Conservation (phyloP, 2,797 vertebrate genomes). For the Philypnodon macrostomus region DNA sequence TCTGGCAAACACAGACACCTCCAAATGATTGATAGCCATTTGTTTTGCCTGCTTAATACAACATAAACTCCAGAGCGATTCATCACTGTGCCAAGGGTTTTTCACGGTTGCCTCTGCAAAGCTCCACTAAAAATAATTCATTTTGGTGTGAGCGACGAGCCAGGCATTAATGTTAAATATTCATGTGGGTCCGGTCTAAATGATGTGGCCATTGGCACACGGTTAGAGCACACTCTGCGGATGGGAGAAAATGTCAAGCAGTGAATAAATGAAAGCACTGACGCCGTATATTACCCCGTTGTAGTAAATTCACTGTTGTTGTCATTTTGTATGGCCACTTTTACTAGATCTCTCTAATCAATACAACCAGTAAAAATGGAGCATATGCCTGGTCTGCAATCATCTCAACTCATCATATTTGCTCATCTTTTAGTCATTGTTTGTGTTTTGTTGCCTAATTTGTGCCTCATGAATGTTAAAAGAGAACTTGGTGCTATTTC, state of each 20-base stretch:
- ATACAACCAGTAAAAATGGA: conserved; percentile 59
- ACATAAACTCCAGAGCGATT: conserved; percentile 76
- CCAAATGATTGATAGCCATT: conserved; percentile 79
- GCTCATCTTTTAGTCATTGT: conserved; percentile 52
- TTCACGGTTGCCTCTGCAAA: conserved; percentile 67
- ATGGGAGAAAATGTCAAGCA: conserved; percentile 76
- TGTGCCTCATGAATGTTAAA: conserved; percentile 51
- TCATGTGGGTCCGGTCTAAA: conserved; percentile 75
- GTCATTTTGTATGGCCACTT: conserved; percentile 70
- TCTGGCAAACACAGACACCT: conserved; percentile 69
- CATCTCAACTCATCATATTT: conserved; percentile 40
- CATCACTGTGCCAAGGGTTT: conserved; percentile 72
- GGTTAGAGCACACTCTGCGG: conserved; percentile 70
- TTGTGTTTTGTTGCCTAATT: conserved; percentile 55
- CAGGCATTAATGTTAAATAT: conserved; percentile 77
- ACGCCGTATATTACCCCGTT: conserved; percentile 71
- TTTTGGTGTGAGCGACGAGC: conserved; percentile 68
- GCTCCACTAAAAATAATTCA: conserved; percentile 76
- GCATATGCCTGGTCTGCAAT: conserved; percentile 57
- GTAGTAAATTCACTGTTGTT: conserved; percentile 73
- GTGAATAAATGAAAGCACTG: conserved; percentile 75
- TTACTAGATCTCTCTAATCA: conserved; percentile 71
- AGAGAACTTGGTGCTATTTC: conserved; percentile 27
- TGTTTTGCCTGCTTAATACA: conserved; percentile 81
- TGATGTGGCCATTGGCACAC: conserved; percentile 75